Evolutionary conservation across 2,113 vertebrate genomes (phyloP).

Genomic region (Proteles cristata): DNA sequence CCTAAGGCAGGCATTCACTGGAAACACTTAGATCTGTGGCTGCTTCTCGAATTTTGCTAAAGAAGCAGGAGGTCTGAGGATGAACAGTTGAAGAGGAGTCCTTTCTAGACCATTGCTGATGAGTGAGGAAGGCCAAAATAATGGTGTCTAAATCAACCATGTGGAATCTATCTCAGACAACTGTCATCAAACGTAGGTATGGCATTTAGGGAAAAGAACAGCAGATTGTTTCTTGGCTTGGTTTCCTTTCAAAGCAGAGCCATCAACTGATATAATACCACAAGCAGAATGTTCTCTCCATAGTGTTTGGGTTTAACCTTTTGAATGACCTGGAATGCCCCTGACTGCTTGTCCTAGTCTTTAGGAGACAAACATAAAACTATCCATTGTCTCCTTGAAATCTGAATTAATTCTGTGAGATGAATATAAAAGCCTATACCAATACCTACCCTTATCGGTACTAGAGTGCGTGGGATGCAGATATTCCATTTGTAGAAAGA

Average conservation of each 20-base stretch:
- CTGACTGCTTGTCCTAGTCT: not conserved
- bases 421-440: not conserved
- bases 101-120: not conserved
- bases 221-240: not conserved
- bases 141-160: not conserved
- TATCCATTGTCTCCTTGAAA: not conserved
- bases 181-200: not conserved
- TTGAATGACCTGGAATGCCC: not conserved
- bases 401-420: not conserved
- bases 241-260: not conserved
- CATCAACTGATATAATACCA: not conserved
- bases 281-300: not conserved
- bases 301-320: not conserved
- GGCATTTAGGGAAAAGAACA: not conserved
- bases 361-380: not conserved
- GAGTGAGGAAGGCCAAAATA: not conserved
- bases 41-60: not conserved
- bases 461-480: not conserved
- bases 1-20: not conserved
- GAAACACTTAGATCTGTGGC: rapidly evolving
- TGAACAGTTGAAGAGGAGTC: not conserved
- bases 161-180: not conserved
- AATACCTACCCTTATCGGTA: not conserved
- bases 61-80: not conserved
- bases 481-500: not conserved